Evolutionary conservation across 2,797 vertebrate species (phyloP).

Genomic region (Spheniscus humboldti): DNA sequence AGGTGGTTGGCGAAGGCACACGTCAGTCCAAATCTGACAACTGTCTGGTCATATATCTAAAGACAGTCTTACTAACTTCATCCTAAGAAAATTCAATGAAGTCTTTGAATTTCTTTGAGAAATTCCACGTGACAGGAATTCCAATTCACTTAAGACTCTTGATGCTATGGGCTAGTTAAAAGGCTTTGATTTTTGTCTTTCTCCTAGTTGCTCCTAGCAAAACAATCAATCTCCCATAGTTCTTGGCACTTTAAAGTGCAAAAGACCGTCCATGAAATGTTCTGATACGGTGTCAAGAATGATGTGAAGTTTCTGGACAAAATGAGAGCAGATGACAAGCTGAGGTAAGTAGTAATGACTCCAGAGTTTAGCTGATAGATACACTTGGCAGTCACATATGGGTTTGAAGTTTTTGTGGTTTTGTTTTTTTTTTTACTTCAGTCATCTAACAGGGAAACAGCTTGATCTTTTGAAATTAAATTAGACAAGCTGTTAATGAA

Average conservation of each 20-base stretch:
- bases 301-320: neutral
- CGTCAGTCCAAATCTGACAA: neutral
- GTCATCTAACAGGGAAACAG: neutral
- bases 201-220: neutral
- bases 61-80: neutral
- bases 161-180: neutral
- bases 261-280: neutral
- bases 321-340: neutral
- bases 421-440: neutral
- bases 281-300: neutral
- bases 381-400: neutral
- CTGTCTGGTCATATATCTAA: neutral
- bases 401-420: neutral
- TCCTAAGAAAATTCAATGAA: neutral
- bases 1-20: neutral
- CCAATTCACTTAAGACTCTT: neutral
- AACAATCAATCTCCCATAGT: neutral
- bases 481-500: conserved; percentile 42
- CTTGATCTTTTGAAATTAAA: conserved; percentile 40
- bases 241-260: neutral
- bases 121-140: conserved; percentile 2
- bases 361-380: neutral
- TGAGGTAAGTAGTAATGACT: neutral
- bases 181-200: conserved; percentile 5
- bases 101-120: neutral